These are phyloP conservation scores for Lepidurus packardi DNA, from an alignment of 1,140 invertebrate species.

Conservation along the genomic window DNA sequence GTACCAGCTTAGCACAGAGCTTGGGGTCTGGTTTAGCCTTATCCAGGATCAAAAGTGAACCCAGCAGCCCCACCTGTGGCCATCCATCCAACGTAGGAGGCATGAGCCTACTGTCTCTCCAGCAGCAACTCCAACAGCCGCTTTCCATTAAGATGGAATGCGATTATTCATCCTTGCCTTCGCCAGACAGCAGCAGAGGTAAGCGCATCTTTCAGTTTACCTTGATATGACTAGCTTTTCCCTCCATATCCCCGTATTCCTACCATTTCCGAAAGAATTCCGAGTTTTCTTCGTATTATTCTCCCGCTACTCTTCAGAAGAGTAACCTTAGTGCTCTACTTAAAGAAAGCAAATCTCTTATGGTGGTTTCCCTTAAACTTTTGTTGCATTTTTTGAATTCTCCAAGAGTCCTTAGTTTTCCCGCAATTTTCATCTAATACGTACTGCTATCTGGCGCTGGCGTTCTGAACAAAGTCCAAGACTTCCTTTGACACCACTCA, in stretches of 20 bases:
- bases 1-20: constrained; percentile 43
- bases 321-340: too few relatives aligned
- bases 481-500: too few relatives aligned
- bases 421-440: too few relatives aligned
- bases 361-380: too few relatives aligned
- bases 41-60: constrained; percentile 41
- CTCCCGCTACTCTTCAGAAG: too few relatives aligned
- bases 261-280: background rate
- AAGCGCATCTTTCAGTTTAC: constrained; percentile 36
- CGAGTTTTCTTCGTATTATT: too few relatives aligned
- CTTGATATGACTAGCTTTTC: constrained; percentile 3
- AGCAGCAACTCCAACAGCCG: constrained; percentile 33
- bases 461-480: too few relatives aligned
- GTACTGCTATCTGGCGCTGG: too few relatives aligned
- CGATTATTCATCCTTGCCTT: constrained; percentile 38
- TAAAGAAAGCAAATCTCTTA: too few relatives aligned
- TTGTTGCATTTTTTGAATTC: too few relatives aligned
- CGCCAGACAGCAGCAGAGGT: constrained; percentile 48
- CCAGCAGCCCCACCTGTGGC: background rate
- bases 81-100: constrained; percentile 30
- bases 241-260: background rate
- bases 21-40: constrained; percentile 31
- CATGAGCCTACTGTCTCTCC: constrained; percentile 33
- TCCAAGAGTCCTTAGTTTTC: too few relatives aligned
- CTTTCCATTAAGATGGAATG: constrained; percentile 47